Conservation (phyloP, 2,888 invertebrate species). For the Notocelia uddmanniana region DNA sequence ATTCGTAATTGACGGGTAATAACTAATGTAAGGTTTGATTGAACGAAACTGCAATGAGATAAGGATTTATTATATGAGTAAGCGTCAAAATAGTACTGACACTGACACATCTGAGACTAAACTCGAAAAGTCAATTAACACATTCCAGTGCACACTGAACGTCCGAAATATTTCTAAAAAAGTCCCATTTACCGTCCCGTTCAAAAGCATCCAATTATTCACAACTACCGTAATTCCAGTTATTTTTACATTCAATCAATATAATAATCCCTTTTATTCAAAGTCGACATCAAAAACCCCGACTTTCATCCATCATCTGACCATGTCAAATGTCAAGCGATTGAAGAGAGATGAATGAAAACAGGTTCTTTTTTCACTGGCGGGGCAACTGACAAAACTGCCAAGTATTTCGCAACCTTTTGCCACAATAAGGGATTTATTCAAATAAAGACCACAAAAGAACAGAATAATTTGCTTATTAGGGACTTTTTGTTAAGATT, state of each 20-base stretch:
- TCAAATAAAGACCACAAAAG: conserved; percentile 45
- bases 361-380: conserved; percentile 39
- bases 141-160: not conserved
- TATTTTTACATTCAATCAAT: conserved; percentile 21
- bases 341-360: conserved; percentile 35
- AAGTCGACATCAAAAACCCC: conserved; percentile 34
- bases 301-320: conserved; percentile 43
- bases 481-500: conserved; percentile 35
- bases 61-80: too few relatives aligned
- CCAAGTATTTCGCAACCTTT: conserved; percentile 43
- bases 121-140: not conserved
- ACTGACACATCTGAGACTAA: too few relatives aligned
- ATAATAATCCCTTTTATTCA: conserved; percentile 31
- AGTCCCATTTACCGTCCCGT: not conserved
- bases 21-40: too few relatives aligned
- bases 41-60: too few relatives aligned
- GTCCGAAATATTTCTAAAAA: not conserved
- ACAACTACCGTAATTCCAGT: conserved; percentile 14
- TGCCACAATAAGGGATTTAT: conserved; percentile 44
- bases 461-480: conserved; percentile 27
- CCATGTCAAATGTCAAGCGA: conserved; percentile 44
- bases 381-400: conserved; percentile 21
- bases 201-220: conserved; percentile 8
- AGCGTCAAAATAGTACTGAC: too few relatives aligned
- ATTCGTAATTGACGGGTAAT: too few relatives aligned